Evolutionary conservation across 2,797 vertebrate species (phyloP).

Genomic region (Xenops minutus): DNA sequence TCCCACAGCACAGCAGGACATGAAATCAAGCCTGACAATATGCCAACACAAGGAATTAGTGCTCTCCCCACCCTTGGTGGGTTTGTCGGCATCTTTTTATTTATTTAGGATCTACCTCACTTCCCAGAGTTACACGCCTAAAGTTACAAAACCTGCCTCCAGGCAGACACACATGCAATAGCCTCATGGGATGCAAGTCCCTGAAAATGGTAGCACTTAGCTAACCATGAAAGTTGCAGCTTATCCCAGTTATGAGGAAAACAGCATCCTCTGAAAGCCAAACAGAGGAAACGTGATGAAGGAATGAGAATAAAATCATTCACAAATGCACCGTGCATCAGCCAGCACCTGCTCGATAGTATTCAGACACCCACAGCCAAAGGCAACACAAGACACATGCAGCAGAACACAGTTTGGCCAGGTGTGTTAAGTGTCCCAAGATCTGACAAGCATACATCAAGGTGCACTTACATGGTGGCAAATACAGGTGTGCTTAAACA

Average conservation of each 20-base stretch:
- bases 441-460: neutral
- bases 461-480: neutral
- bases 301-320: neutral
- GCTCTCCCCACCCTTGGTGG: neutral
- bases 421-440: neutral
- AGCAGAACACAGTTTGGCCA: neutral
- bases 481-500: neutral
- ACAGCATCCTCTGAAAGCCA: neutral
- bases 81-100: neutral
- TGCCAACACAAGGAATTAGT: neutral
- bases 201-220: neutral
- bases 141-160: neutral
- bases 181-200: neutral
- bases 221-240: neutral
- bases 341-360: neutral
- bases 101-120: neutral
- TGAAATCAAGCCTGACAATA: neutral
- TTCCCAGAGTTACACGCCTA: neutral
- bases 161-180: neutral
- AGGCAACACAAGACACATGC: neutral
- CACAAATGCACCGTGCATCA: fast-evolving
- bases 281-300: neutral
- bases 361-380: neutral
- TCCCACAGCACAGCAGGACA: neutral
- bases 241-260: neutral